Evolutionary conservation across 2,888 invertebrate genomes (phyloP), one percentile per base, ranked within the genome.

Genomic region (Gymnoscelis rufifasciata): DNA sequence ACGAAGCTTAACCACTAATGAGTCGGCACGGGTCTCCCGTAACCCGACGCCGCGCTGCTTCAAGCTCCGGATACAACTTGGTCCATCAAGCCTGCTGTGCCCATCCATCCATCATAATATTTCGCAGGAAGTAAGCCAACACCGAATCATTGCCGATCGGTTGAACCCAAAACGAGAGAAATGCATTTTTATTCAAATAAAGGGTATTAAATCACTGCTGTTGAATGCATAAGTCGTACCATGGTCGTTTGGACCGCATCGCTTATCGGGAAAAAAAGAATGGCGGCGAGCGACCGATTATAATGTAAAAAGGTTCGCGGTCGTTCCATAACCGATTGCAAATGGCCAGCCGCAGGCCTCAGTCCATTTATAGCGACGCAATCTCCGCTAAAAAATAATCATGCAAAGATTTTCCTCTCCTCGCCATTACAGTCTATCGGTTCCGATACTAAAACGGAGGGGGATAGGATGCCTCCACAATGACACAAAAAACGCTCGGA

Each of bases 291-390:
- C 69, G 71, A 74, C 77, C 79, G 86, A 84, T 86, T 86, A 84
- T 84, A 86, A 80, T 82, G 74, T 80, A 86, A 86, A 88, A 88
- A 86, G 78, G 76, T 82, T 75, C 77, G 80, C 75, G 75, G 73
- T 72, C 84, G 83, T 83, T 82, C 86, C 86, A 86, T 86, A 87
- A 87, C 81, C 77, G 86, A 83, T 87, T 84, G 87, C 84, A 88
- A 88, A 88, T 87, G 83, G 83, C 81, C 75, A 81, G 86, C 87
- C 86, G 80, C 78, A 70, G 83, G 83, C 76, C 62, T 30, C 68
- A 62, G 68, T 75, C 84, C 87, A 75, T 84, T 86, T 88, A 83
- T 80, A 83, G 86, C 77, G 72, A 78, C 63, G 78, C 84, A 86
- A 87, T 86, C 84, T 82, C 77, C 63, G 71, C 71, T 76, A 84